Evolutionary conservation across 2,888 invertebrate species (phyloP).

Genomic region (Oasisia sp.): DNA sequence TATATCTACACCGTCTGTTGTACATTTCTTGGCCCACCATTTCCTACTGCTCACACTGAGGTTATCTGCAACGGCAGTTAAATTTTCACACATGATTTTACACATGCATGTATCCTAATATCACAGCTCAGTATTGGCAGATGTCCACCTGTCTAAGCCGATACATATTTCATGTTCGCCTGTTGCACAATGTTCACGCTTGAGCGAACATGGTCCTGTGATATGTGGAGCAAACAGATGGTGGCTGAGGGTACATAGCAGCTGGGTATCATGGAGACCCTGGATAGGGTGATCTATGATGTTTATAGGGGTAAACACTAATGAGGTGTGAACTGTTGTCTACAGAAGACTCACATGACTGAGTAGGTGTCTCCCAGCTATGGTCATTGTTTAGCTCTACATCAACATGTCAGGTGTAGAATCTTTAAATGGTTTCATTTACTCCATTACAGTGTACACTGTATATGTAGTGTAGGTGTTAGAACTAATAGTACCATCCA

Average conservation of each 20-base stretch:
- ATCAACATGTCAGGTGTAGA: neutral
- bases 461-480: too few species aligned
- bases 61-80: neutral
- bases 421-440: neutral
- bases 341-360: neutral
- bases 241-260: neutral
- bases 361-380: neutral
- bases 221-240: neutral
- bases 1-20: neutral
- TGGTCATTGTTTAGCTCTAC: neutral
- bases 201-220: neutral
- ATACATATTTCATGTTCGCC: conserved; percentile 13
- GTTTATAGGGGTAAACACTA: neutral
- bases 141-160: neutral
- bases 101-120: neutral
- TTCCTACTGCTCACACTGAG: neutral
- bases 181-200: neutral
- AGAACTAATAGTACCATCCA: neutral
- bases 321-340: conserved; percentile 11
- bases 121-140: neutral
- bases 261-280: neutral
- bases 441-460: neutral
- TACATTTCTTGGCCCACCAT: neutral
- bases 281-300: neutral
- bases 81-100: neutral